phyloP scores from a whole-genome alignment of 2,888 invertebrate genomes.

The Eupithecia pulchellata region DNA sequence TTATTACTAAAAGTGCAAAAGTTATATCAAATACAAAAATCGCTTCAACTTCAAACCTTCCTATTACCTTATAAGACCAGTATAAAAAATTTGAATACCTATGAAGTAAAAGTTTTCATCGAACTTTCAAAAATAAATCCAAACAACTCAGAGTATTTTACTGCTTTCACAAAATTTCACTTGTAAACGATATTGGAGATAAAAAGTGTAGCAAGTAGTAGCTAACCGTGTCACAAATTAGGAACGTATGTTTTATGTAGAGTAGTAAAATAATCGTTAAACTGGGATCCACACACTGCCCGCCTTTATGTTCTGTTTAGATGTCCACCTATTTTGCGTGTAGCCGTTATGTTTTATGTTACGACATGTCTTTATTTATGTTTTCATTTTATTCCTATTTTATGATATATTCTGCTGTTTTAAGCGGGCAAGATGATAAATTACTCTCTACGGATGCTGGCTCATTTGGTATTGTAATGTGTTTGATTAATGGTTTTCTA shows the following conservation, averaged over 20 bases:
- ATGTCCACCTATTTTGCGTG: conserved; percentile 42
- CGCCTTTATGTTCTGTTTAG: conserved; percentile 46
- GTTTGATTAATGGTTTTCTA: conserved; percentile 11
- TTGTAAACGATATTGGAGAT: background rate
- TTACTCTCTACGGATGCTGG: conserved; percentile 9
- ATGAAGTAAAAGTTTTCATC: background rate
- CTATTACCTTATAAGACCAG: background rate
- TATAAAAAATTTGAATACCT: background rate
- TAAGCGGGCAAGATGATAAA: conserved; percentile 11
- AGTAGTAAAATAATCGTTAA: conserved; percentile 56
- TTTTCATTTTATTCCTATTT: conserved; percentile 20
- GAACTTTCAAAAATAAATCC: conserved; percentile 24
- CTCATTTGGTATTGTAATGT: conserved; percentile 18
- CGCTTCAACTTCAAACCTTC: background rate
- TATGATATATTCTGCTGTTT: conserved; percentile 4
- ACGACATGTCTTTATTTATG: conserved; percentile 23
- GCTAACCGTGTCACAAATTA: conserved; percentile 43
- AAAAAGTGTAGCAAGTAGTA: background rate
- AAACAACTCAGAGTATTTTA: conserved; percentile 5
- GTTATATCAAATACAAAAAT: background rate
- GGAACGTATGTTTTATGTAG: conserved; percentile 50
- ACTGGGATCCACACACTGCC: conserved; percentile 35
- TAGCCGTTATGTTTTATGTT: conserved; percentile 36
- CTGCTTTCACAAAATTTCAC: conserved; percentile 12
- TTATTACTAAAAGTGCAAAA: background rate